These are phyloP conservation scores for Phaethon lepturus DNA, from an alignment of 2,113 vertebrate species.

Conservation along the genomic window DNA sequence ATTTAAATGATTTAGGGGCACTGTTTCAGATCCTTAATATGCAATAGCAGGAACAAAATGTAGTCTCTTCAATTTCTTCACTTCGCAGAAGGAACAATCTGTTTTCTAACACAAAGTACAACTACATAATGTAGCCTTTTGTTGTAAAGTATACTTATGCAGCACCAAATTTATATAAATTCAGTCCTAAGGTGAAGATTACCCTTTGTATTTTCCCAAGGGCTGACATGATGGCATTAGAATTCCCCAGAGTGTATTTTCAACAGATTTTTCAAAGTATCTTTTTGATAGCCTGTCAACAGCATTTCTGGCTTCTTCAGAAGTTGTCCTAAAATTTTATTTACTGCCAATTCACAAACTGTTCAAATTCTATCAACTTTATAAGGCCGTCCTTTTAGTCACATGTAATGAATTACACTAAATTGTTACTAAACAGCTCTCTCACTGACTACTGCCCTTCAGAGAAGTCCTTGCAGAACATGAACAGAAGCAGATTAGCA, in stretches of 20 bases:
- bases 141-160: neutral
- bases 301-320: neutral
- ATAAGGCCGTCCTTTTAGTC: neutral
- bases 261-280: neutral
- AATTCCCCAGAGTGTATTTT: neutral
- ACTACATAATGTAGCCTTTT: neutral
- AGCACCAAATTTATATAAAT: neutral
- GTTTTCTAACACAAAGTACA: neutral
- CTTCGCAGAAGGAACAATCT: neutral
- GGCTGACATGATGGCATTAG: neutral
- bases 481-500: neutral
- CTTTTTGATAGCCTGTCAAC: neutral
- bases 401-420: neutral
- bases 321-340: neutral
- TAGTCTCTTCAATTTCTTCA: neutral
- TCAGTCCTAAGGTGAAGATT: neutral
- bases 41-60: neutral
- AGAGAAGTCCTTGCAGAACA: neutral
- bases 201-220: neutral
- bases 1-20: neutral
- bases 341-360: neutral
- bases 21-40: neutral
- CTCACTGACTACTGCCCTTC: neutral
- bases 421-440: neutral
- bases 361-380: neutral